Conservation (phyloP, 2,113 vertebrate species). For the Ammospiza caudacuta region DNA sequence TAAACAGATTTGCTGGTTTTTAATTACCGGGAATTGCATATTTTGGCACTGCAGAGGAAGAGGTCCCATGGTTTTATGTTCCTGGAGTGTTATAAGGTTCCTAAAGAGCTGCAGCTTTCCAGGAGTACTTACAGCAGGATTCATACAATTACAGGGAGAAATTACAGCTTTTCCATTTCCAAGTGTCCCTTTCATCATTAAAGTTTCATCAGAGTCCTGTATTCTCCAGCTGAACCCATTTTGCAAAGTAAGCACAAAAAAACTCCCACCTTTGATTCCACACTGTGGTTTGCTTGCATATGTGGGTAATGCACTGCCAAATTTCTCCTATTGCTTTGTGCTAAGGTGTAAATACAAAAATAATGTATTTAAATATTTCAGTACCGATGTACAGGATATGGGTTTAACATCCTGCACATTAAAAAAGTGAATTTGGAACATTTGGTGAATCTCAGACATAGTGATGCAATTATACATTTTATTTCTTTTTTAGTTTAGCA, state of each 20-base stretch:
- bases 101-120: neutral
- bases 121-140: neutral
- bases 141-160: neutral
- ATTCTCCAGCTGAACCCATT: neutral
- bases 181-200: neutral
- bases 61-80: neutral
- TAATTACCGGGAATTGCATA: neutral
- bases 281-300: neutral
- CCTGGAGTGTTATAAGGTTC: neutral
- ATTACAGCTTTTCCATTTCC: neutral
- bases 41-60: neutral
- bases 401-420: neutral
- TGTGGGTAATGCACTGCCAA: neutral
- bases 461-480: neutral
- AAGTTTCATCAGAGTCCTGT: neutral
- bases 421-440: neutral
- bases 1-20: neutral
- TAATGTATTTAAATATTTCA: neutral
- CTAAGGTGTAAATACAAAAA: conserved; percentile 11
- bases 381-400: neutral
- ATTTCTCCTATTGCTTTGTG: neutral
- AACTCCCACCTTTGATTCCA: neutral
- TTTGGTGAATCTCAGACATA: neutral
- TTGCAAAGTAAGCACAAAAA: neutral
- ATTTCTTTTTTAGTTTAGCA: neutral